A percentile compares a stretch with the other conserved stretches of the same genome.
These are phyloP conservation scores for Troglohyphantes excavatus DNA, from an alignment of 2,888 invertebrate genomes.

Conservation along the genomic window DNA sequence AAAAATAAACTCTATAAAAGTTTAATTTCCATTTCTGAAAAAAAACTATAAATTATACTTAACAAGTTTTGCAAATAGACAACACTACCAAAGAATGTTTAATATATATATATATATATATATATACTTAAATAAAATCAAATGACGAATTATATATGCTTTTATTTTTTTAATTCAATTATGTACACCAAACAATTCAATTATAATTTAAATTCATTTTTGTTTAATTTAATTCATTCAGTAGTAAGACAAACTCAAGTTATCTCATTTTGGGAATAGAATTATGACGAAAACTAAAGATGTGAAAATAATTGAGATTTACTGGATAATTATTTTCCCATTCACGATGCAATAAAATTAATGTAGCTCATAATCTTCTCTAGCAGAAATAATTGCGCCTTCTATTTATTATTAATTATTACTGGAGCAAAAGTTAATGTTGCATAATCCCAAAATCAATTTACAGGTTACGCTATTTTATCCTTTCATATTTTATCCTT, in stretches of 20 bases:
- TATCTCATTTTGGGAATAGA: not conserved
- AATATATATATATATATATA: too few relatives aligned
- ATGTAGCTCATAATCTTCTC: not conserved
- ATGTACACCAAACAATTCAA: too few relatives aligned
- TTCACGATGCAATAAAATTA: not conserved
- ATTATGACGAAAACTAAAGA: not conserved
- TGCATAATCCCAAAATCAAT: not conserved
- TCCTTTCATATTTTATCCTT: not conserved
- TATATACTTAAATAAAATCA: too few relatives aligned
- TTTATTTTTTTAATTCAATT: too few relatives aligned
- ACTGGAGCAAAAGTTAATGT: not conserved
- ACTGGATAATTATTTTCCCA: not conserved
- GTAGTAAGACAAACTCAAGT: not conserved
- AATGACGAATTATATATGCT: too few relatives aligned
- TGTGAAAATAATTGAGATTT: not conserved
- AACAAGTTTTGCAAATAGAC: too few relatives aligned
- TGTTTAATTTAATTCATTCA: too few relatives aligned
- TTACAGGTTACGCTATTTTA: not conserved
- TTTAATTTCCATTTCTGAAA: too few relatives aligned
- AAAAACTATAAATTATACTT: too few relatives aligned
- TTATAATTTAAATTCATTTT: too few relatives aligned
- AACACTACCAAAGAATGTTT: too few relatives aligned
- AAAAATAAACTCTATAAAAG: too few relatives aligned
- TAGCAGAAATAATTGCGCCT: conserved; percentile 11
- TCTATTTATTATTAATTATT: conserved; percentile 2